Conservation (phyloP, 2,888 invertebrate genomes). For the Sinopyrophorus schimmeli region DNA sequence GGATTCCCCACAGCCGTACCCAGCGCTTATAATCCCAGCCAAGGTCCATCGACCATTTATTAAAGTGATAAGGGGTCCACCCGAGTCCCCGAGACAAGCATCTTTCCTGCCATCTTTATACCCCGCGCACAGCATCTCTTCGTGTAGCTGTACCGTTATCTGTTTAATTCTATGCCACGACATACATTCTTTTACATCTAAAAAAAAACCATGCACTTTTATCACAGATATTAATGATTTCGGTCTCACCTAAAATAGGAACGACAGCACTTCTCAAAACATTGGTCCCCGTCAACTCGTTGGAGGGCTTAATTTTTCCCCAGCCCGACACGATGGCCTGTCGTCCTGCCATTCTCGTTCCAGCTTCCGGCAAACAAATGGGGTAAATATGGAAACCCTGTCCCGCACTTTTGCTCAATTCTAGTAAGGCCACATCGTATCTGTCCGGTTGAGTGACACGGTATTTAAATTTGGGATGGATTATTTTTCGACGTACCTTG, state of each 20-base stretch:
- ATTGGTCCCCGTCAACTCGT: constrained; percentile 78
- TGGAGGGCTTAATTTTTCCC: constrained; percentile 78
- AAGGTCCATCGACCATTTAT: constrained; percentile 74
- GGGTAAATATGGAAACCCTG: constrained; percentile 68
- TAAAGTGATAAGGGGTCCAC: constrained; percentile 74
- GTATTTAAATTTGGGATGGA: constrained; percentile 81
- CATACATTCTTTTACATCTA: constrained; percentile 74
- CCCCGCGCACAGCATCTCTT: constrained; percentile 85
- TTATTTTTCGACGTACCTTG: constrained; percentile 70
- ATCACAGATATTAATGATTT: no score
- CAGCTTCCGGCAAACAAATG: constrained; percentile 70
- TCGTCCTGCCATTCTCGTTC: constrained; percentile 57
- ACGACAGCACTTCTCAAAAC: constrained; percentile 78
- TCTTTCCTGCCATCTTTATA: constrained; percentile 82
- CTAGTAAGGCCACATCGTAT: constrained; percentile 76
- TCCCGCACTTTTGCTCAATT: constrained; percentile 68
- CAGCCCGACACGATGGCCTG: constrained; percentile 77
- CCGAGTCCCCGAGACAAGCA: constrained; percentile 82
- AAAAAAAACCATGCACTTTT: no score
- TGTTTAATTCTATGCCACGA: constrained; percentile 81
- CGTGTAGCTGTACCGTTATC: constrained; percentile 73
- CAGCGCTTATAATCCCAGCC: constrained; percentile 82
- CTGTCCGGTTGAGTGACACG: constrained; percentile 82
- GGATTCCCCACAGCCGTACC: constrained; percentile 84
- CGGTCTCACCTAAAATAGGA: constrained; percentile 72